Conservation (phyloP, 2,797 vertebrate species). For the Channallabes apus region DNA sequence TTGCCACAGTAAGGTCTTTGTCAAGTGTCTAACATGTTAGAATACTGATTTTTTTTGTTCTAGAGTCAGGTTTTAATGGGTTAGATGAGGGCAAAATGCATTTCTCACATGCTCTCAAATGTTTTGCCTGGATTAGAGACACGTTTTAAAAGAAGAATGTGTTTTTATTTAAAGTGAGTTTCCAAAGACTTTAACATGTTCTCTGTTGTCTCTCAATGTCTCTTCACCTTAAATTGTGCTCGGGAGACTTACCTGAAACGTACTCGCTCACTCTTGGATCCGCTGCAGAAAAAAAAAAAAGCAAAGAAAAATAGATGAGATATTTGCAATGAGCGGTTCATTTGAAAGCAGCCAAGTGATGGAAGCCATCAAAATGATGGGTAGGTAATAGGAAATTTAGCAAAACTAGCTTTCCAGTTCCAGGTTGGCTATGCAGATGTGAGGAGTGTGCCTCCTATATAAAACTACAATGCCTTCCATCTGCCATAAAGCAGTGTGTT, state of each 20-base stretch:
- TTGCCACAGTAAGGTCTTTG: background rate
- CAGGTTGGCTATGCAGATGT: slow-evolving; percentile 36
- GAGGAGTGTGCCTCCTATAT: slow-evolving; percentile 47
- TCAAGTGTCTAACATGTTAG: background rate
- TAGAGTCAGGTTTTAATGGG: background rate
- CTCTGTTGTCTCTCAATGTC: slow-evolving; percentile 19
- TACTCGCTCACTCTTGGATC: slow-evolving; percentile 91
- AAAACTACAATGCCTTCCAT: slow-evolving; percentile 52
- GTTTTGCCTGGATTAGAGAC: background rate
- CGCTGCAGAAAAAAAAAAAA: slow-evolving; percentile 68
- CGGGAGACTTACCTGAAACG: slow-evolving; percentile 80
- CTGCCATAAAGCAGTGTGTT: slow-evolving; percentile 34
- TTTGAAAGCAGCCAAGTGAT: slow-evolving; percentile 35
- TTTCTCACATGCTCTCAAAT: slow-evolving; percentile 26
- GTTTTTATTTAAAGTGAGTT: slow-evolving; percentile 35
- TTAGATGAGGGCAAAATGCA: slow-evolving; percentile 9
- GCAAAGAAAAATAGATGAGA: slow-evolving; percentile 26
- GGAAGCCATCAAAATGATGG: slow-evolving; percentile 47
- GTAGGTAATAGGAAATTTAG: slow-evolving; percentile 42
- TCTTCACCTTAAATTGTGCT: slow-evolving; percentile 7
- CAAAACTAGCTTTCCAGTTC: slow-evolving; percentile 25
- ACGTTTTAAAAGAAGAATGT: slow-evolving; percentile 27
- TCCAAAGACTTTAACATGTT: slow-evolving; percentile 27
- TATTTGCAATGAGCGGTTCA: slow-evolving; percentile 34
- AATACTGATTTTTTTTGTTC: background rate